Evolutionary conservation across 2,888 invertebrate species (phyloP).

Genomic region (Charanyca ferruginea): DNA sequence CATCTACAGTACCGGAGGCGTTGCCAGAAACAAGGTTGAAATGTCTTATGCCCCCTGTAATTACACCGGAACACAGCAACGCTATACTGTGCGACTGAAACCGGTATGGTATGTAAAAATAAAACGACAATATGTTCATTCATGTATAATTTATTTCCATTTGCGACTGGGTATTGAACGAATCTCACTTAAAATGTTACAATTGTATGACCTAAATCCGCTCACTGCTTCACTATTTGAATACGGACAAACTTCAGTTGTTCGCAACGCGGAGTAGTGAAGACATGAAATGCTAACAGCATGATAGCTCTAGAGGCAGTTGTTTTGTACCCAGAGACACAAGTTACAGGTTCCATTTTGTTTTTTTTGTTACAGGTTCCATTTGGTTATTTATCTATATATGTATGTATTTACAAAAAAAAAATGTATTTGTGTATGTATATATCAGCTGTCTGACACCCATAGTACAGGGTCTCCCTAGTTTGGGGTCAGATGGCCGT

Average conservation of each 20-base stretch:
- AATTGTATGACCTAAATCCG: conserved; percentile 69
- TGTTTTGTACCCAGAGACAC: background rate
- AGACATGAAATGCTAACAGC: conserved; percentile 38
- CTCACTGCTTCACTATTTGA: conserved; percentile 74
- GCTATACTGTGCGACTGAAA: too few relatives aligned
- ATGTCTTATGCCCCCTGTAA: too few relatives aligned
- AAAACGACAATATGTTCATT: conserved; percentile 72
- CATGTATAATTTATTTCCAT: conserved; percentile 85
- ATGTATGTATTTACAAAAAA: too few relatives aligned
- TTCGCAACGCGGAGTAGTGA: conserved; percentile 36
- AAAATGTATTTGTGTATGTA: too few relatives aligned
- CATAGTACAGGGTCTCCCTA: too few relatives aligned
- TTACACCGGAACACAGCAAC: too few relatives aligned
- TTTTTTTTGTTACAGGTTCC: too few relatives aligned
- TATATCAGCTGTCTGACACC: too few relatives aligned
- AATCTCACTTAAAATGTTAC: conserved; percentile 81
- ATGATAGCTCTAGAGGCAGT: background rate
- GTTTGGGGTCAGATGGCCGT: too few relatives aligned
- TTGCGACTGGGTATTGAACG: conserved; percentile 86
- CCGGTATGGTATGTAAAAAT: conserved; percentile 46
- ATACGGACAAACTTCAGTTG: conserved; percentile 67
- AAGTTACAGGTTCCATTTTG: conserved; percentile 1
- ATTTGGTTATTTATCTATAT: too few relatives aligned
- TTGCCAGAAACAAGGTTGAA: too few relatives aligned
- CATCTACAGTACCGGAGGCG: too few relatives aligned